phyloP scores from a whole-genome alignment of 2,888 invertebrate genomes.

The Tenodera sinensis region DNA sequence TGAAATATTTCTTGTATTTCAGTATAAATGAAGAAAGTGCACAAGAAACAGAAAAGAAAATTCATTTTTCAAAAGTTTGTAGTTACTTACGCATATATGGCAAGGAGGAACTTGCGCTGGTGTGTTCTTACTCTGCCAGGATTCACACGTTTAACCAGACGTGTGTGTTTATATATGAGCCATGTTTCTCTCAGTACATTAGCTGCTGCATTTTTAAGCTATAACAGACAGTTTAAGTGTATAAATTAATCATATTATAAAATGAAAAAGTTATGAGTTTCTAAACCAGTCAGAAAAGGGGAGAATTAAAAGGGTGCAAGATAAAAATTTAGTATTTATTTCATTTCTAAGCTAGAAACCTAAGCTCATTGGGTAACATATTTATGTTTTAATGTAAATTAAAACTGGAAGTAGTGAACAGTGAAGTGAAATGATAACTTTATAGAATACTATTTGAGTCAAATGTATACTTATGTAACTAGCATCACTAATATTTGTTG shows the following conservation, averaged over 20 bases:
- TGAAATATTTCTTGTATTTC: neutral
- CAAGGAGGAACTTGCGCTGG: slow-evolving; percentile 97
- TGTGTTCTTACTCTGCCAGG: slow-evolving; percentile 94
- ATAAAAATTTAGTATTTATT: no score
- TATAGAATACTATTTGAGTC: no score
- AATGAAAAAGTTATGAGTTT: no score
- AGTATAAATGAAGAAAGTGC: neutral
- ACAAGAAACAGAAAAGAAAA: neutral
- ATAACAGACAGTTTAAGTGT: slow-evolving; percentile 41
- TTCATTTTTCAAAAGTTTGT: neutral
- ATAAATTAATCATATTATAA: neutral
- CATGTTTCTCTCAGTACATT: slow-evolving; percentile 99
- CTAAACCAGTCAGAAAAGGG: no score
- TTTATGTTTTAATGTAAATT: no score
- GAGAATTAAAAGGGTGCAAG: no score
- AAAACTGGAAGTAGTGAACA: no score
- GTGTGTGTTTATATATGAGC: slow-evolving; percentile 99
- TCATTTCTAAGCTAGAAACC: no score
- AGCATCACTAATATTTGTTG: no score
- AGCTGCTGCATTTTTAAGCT: slow-evolving; percentile 99
- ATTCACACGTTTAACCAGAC: slow-evolving; percentile 95
- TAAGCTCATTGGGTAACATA: no score
- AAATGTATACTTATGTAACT: no score
- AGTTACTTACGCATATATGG: slow-evolving; percentile 93
- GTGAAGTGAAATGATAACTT: no score